A percentile compares a stretch with the other conserved stretches of the same genome.
Conservation (phyloP, 2,113 vertebrate genomes). For the Eulemur macaco region DNA sequence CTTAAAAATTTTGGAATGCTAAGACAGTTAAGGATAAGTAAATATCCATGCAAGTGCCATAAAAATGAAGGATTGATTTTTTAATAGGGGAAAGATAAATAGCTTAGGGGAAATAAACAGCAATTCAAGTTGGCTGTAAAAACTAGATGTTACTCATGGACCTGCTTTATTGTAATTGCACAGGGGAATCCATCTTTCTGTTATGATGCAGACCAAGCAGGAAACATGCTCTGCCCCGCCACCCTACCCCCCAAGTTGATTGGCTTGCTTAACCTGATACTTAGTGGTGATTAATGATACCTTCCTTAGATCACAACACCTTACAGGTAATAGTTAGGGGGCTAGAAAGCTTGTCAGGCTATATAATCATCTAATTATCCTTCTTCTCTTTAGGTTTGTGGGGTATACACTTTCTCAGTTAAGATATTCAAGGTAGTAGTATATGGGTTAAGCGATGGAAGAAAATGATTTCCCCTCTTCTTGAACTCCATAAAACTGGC, state of each 20-base stretch:
- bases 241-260: background rate
- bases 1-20: background rate
- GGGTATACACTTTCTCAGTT: background rate
- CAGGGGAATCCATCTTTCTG: background rate
- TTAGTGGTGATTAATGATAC: conserved; percentile 1
- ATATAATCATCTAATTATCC: conserved; percentile 6
- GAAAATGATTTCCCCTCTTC: background rate
- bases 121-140: background rate
- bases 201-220: background rate
- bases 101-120: background rate
- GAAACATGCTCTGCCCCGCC: background rate
- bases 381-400: background rate
- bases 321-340: background rate
- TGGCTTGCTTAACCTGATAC: background rate
- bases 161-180: background rate
- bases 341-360: background rate
- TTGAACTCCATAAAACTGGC: background rate
- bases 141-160: background rate
- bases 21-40: conserved; percentile 40
- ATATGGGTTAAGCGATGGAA: background rate
- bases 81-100: conserved; percentile 7
- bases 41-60: conserved; percentile 28
- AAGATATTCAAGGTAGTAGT: background rate
- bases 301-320: background rate
- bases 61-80: conserved; percentile 41